Percentiles rank a stretch among this genome's conserved stretches.
Conservation (phyloP, 2,113 vertebrate genomes). For the Podarcis cretensis region DNA sequence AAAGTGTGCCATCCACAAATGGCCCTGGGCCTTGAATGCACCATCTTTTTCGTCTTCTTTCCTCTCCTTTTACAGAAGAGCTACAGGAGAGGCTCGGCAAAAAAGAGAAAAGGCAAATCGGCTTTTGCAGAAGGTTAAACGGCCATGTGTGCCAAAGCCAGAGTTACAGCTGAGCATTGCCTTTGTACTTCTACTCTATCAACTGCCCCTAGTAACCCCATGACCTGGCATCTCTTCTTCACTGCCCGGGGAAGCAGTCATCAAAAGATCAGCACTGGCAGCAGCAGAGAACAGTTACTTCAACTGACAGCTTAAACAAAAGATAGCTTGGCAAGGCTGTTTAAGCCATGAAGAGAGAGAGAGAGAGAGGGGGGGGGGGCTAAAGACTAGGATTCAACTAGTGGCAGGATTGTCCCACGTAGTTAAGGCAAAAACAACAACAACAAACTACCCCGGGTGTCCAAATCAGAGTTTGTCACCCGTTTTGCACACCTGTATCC, state of each 20-base stretch:
- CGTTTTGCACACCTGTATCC: background rate
- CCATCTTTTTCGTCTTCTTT: background rate
- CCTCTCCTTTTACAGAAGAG: background rate
- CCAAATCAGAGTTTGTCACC: background rate
- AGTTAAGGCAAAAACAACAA: background rate
- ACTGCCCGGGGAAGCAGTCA: background rate
- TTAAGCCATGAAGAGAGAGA: background rate
- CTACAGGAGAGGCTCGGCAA: too few species aligned
- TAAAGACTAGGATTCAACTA: background rate
- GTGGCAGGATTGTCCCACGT: background rate
- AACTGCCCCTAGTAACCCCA: background rate
- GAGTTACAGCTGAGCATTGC: slow-evolving; percentile 15
- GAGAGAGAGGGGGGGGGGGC: background rate
- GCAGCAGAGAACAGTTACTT: background rate
- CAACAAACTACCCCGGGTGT: background rate
- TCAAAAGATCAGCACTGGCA: slow-evolving; percentile 9
- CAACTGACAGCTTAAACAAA: background rate
- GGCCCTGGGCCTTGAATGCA: background rate
- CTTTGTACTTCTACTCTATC: slow-evolving; percentile 28
- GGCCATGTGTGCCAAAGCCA: background rate
- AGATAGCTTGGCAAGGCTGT: background rate
- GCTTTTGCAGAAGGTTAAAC: background rate
- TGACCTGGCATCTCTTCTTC: slow-evolving; percentile 30
- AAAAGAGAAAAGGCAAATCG: background rate
- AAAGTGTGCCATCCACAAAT: background rate